Percentiles rank a stretch among this genome's conserved stretches.
phyloP scores from a whole-genome alignment of 1,140 invertebrate species.

The Heliconius eleuchia region DNA sequence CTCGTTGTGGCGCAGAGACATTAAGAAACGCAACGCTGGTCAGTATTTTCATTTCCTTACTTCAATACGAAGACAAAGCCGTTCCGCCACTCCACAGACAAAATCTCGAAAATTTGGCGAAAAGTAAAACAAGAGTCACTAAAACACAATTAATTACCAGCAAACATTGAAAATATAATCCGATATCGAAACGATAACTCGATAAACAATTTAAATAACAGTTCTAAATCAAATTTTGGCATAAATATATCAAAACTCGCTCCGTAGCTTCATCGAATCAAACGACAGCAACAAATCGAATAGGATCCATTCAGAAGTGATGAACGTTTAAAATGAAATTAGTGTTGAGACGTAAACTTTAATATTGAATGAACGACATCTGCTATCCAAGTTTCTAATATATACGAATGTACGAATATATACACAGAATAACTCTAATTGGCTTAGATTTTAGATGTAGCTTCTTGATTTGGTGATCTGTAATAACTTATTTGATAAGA shows the following conservation, averaged over 20 bases:
- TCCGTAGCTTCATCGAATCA: not conserved
- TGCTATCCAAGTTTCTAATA: not conserved
- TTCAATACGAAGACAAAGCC: too few relatives aligned
- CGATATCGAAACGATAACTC: not conserved
- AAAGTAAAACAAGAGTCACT: not conserved
- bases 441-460: not conserved
- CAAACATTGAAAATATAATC: not conserved
- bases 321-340: constrained; percentile 2
- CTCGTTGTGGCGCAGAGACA: too few relatives aligned
- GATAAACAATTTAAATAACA: not conserved
- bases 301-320: not conserved
- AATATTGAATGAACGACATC: constrained; percentile 10
- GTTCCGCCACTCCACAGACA: too few relatives aligned
- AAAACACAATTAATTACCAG: not conserved
- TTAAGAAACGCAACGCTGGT: too few relatives aligned
- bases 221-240: not conserved
- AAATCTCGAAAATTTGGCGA: too few relatives aligned
- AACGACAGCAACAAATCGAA: not conserved
- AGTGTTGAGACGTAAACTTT: not conserved
- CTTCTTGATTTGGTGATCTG: not conserved
- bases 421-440: not conserved
- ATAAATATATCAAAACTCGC: constrained; percentile 1
- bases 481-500: too few relatives aligned
- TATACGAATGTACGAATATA: not conserved
- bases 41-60: too few relatives aligned